A percentile compares a stretch with the other conserved stretches of the same genome.
Evolutionary conservation across 2,113 vertebrate genomes (phyloP).

Genomic region (Corythornis vintsioides): DNA sequence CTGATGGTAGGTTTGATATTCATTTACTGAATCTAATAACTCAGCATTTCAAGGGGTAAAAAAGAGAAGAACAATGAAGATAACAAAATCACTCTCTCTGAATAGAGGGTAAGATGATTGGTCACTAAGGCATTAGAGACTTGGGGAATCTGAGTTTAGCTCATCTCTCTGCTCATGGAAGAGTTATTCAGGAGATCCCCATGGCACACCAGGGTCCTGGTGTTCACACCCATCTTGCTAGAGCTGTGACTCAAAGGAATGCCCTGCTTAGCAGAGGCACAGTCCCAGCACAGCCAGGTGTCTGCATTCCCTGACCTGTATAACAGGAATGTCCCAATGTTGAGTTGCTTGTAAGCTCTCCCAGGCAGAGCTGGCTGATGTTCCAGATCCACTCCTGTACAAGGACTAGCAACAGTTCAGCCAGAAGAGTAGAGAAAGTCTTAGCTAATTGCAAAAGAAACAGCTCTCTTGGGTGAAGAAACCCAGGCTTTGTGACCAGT

Average conservation of each 20-base stretch:
- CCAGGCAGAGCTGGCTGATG: neutral
- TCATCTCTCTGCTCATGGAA: neutral
- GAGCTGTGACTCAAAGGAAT: neutral
- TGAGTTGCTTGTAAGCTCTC: neutral
- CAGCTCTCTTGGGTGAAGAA: neutral
- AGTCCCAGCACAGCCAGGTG: neutral
- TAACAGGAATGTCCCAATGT: neutral
- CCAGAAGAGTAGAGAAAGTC: neutral
- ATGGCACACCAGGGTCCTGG: neutral
- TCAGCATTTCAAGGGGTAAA: neutral
- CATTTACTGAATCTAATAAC: neutral
- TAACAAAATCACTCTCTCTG: neutral
- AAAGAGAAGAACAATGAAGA: neutral
- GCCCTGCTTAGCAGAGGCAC: neutral
- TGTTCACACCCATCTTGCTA: neutral
- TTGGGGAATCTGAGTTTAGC: neutral
- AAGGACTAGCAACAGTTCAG: neutral
- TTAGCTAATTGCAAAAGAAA: neutral
- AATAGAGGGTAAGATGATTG: neutral
- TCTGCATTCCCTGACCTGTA: neutral
- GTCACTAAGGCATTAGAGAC: neutral
- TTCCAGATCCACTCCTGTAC: neutral
- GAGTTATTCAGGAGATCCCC: neutral
- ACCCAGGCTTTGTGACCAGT: neutral
- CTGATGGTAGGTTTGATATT: neutral